Evolutionary conservation across 2,888 invertebrate species (phyloP).

Genomic region (Allophyes oxyacanthae): DNA sequence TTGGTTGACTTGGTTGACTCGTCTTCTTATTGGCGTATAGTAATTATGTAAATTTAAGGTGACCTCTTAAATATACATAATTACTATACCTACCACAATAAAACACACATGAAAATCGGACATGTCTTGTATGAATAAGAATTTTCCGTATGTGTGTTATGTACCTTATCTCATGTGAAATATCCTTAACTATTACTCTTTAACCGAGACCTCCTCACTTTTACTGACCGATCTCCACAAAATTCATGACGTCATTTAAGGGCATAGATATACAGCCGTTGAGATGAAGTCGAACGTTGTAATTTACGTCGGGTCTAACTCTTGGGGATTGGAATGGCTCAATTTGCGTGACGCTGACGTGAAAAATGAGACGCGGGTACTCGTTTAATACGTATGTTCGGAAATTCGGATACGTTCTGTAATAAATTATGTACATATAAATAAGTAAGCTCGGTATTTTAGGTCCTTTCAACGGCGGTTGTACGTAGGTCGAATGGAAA

Average conservation of each 20-base stretch:
- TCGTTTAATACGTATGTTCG: constrained; percentile 47
- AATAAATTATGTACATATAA: constrained; percentile 45
- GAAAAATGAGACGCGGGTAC: constrained; percentile 61
- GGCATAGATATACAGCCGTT: constrained; percentile 17
- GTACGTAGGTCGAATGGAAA: constrained; percentile 6
- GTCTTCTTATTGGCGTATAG: no score
- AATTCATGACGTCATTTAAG: constrained; percentile 34
- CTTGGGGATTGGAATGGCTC: constrained; percentile 63
- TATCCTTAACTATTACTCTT: constrained; percentile 6
- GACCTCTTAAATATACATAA: no score
- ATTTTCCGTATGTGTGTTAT: not conserved
- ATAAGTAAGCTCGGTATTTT: constrained; percentile 13
- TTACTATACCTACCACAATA: no score
- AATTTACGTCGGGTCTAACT: constrained; percentile 58
- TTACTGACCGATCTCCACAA: constrained; percentile 21
- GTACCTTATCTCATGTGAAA: constrained; percentile 12
- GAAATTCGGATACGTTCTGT: constrained; percentile 37
- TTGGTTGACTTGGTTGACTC: no score
- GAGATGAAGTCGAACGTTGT: constrained; percentile 44
- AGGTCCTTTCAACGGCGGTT: no score
- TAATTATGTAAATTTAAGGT: no score
- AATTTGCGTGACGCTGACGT: constrained; percentile 63
- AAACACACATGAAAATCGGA: no score
- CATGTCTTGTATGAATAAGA: not conserved
- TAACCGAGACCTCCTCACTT: constrained; percentile 24